Base-by-base conservation (phyloP, 2,888 invertebrate species). In the Tholera decimalis region DNA sequence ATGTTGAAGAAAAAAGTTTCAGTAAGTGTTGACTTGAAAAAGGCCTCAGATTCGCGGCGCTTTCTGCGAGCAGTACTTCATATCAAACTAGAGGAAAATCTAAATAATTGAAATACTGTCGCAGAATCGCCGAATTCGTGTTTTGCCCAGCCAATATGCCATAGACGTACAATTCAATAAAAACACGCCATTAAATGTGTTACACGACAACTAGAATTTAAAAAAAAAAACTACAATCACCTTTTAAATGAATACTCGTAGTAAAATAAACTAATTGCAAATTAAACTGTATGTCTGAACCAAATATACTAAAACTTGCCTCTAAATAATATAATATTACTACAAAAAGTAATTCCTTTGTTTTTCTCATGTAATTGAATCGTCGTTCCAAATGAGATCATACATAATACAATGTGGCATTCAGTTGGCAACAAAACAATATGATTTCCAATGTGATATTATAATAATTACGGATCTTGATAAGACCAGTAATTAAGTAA, bases 401-500 rank as follows among this genome's bases (percentile, higher is more conserved):
- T 41, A 43, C 35, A n/a, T 41, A 9, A 33, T 62, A 44, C 41
- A 58, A 46, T 26, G 18, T 50, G 37, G 33, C 64, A 46, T 30
- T 30, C 20, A 49, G 53, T 64, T 65, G 39, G 64, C 73, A 41
- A 15, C 22, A 28, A 26, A 57, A 50, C 35, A 50, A 57, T 50
- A 50, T 46, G 13, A 26, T 28, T 13, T 51, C 54, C 9, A 1
- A n/a, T 35, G 20, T 28, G 18, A 18, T 65, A 30, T 37, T 44
- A 49, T 13, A 22, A 18, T 30, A n/a, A n/a, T n/a, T n/a, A 39
- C 43, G 9, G 56, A 44, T 53, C 37, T 73, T 73, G 70, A 70
- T 73, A 73, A 70, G 11, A 20, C 53, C 74, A 60, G 73, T 73
- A 69, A 69, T 43, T 51, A 35, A 39, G 26, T 49, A 28, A 43